These are phyloP conservation scores for Leptinotarsa texana DNA, from an alignment of 1,140 invertebrate genomes.

Conservation along the genomic window DNA sequence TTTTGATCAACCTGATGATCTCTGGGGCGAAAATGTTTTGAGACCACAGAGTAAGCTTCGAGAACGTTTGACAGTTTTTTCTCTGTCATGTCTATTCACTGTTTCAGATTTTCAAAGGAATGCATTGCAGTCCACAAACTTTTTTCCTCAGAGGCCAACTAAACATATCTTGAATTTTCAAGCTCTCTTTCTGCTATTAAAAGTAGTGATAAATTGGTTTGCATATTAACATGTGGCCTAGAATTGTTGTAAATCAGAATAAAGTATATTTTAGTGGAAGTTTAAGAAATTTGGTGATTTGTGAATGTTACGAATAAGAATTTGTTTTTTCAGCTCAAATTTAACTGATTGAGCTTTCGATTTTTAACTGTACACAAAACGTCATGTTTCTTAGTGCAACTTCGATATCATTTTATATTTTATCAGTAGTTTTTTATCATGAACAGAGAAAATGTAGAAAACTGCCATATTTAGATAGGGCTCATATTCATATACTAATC, in stretches of 20 bases:
- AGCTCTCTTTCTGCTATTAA: slow-evolving; percentile 36
- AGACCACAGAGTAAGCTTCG: neutral
- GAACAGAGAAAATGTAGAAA: slow-evolving; percentile 20
- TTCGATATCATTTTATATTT: neutral
- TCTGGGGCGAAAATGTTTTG: neutral
- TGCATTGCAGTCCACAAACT: neutral
- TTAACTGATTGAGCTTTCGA: neutral
- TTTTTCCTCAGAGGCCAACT: slow-evolving; percentile 1
- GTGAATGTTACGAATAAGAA: neutral
- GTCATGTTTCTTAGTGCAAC: neutral
- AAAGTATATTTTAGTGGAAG: neutral
- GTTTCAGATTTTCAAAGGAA: too few species aligned
- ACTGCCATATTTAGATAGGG: slow-evolving; percentile 21
- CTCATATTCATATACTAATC: neutral
- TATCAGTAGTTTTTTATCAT: slow-evolving; percentile 4
- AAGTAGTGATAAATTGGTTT: slow-evolving; percentile 30
- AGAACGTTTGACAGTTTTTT: too few species aligned
- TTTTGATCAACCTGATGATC: neutral
- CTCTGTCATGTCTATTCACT: too few species aligned
- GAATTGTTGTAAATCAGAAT: slow-evolving; percentile 27
- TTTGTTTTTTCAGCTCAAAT: too few species aligned
- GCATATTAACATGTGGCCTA: slow-evolving; percentile 2
- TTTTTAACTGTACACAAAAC: neutral
- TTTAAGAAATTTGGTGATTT: neutral
- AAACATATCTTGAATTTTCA: slow-evolving; percentile 26